A percentile compares a stretch with the other conserved stretches of the same genome.
phyloP scores from a whole-genome alignment of 2,113 vertebrate genomes.

The Psophia crepitans region DNA sequence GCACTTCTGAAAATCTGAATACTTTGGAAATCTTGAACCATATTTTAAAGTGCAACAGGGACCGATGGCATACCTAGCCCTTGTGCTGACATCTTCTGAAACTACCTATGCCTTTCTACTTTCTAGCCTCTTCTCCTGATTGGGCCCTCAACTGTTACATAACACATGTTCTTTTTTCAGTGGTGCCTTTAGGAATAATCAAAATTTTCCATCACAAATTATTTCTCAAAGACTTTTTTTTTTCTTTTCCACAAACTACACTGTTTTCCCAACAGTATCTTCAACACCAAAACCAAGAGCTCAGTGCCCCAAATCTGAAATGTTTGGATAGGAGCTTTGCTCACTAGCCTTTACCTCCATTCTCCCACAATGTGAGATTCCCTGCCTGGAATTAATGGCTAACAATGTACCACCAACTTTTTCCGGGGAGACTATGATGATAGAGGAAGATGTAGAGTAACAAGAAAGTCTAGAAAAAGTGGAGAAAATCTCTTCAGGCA shows the following conservation, averaged over 20 bases:
- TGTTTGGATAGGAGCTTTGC: background rate
- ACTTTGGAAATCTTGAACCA: background rate
- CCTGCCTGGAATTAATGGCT: background rate
- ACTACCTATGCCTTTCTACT: background rate
- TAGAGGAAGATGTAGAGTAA: background rate
- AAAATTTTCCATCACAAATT: background rate
- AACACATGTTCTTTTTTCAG: background rate
- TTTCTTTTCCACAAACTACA: background rate
- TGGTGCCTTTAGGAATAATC: background rate
- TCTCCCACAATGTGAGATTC: background rate
- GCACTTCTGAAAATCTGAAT: background rate
- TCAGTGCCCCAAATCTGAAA: background rate
- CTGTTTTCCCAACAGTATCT: background rate
- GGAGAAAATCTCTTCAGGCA: background rate
- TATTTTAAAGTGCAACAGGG: background rate
- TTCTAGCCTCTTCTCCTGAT: background rate
- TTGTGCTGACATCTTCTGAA: background rate
- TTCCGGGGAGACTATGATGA: background rate
- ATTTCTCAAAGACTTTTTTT: background rate
- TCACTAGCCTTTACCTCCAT: background rate
- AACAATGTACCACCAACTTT: background rate
- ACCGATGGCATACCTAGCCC: background rate
- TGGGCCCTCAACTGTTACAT: background rate
- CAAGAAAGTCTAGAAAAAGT: background rate
- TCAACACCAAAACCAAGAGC: background rate